Percentiles rank a stretch among this genome's conserved stretches.
phyloP scores from a whole-genome alignment of 2,113 vertebrate species.

The Caloenas nicobarica region DNA sequence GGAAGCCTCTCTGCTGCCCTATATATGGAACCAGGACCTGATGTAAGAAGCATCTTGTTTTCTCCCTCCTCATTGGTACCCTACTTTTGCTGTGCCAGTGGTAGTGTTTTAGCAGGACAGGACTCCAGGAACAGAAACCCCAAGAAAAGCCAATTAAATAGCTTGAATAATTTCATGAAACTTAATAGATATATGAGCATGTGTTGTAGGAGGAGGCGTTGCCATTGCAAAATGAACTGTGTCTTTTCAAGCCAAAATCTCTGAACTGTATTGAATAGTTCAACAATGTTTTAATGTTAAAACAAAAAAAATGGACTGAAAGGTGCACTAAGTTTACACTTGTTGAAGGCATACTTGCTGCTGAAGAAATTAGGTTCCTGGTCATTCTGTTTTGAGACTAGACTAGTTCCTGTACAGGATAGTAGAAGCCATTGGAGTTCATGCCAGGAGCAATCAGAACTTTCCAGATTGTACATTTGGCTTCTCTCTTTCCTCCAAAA shows the following conservation, averaged over 20 bases:
- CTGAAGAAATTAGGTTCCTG: background rate
- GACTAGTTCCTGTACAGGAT: background rate
- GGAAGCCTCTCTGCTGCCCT: background rate
- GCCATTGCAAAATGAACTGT: background rate
- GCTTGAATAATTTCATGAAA: background rate
- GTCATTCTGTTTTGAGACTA: background rate
- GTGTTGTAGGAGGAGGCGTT: background rate
- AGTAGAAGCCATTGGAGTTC: background rate
- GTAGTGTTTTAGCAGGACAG: background rate
- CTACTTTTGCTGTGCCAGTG: background rate
- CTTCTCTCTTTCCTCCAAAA: background rate
- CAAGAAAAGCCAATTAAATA: background rate
- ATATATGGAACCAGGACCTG: background rate
- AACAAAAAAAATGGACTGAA: background rate
- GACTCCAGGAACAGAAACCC: background rate
- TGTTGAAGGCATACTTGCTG: background rate
- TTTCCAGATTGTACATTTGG: background rate
- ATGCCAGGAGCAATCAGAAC: background rate
- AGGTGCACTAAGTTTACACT: background rate
- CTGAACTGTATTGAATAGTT: background rate
- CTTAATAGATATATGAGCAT: background rate
- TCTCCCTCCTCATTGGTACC: background rate
- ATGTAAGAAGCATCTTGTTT: background rate
- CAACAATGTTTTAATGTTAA: background rate
- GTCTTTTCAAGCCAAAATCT: background rate